phyloP scores from a whole-genome alignment of 2,888 invertebrate species.

The Hemistola chrysoprasaria region DNA sequence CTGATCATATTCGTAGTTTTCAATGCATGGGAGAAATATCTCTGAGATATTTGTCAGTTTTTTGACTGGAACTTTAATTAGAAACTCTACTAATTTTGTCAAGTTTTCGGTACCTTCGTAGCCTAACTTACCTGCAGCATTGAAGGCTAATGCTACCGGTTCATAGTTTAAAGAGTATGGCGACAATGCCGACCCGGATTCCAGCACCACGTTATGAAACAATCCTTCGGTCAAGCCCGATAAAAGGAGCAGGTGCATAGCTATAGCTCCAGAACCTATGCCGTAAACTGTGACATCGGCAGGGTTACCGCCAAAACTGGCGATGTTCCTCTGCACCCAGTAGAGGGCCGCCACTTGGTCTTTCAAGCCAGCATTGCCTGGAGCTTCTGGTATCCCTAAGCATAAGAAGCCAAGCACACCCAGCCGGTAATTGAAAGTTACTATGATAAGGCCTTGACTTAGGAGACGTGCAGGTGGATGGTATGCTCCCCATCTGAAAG shows the following conservation, averaged over 20 bases:
- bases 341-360: conserved; percentile 69
- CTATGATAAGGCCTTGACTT: conserved; percentile 49
- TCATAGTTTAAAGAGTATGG: conserved; percentile 51
- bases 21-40: conserved; percentile 57
- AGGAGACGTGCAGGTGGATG: conserved; percentile 50
- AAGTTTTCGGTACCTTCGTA: conserved; percentile 40
- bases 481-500: conserved; percentile 63
- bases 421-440: conserved; percentile 68
- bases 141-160: conserved; percentile 45
- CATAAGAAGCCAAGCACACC: conserved; percentile 71
- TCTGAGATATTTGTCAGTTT: conserved; percentile 39
- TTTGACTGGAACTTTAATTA: conserved; percentile 33
- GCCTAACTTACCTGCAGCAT: conserved; percentile 72
- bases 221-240: conserved; percentile 55
- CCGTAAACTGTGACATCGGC: conserved; percentile 63
- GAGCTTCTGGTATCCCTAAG: conserved; percentile 48
- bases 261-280: conserved; percentile 59
- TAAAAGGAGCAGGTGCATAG: conserved; percentile 56
- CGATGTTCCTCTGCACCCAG: conserved; percentile 70
- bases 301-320: conserved; percentile 63
- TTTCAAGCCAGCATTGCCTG: conserved; percentile 70
- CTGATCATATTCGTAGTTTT: conserved; percentile 37
- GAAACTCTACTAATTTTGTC: conserved; percentile 46
- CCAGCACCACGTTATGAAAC: conserved; percentile 60
- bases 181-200: conserved; percentile 65